Evolutionary conservation across 2,797 vertebrate genomes (phyloP).

Genomic region (Eulemur coronatus): DNA sequence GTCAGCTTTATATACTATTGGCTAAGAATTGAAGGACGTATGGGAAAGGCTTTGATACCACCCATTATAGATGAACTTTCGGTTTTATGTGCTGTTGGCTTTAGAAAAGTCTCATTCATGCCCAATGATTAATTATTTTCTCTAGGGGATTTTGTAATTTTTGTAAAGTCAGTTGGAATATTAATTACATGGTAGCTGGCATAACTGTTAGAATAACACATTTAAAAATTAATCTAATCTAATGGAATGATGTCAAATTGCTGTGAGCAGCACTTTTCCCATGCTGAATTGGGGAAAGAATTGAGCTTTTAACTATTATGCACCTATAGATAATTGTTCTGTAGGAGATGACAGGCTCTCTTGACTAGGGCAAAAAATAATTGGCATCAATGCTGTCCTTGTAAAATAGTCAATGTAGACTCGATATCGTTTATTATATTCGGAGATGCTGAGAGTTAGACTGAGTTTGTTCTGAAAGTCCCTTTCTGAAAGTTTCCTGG

Average conservation of each 20-base stretch:
- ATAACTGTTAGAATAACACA: constrained; percentile 63
- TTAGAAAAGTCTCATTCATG: background rate
- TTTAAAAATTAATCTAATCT: constrained; percentile 65
- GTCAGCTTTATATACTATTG: background rate
- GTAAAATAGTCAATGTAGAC: background rate
- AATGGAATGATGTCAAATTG: constrained; percentile 50
- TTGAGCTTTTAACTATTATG: background rate
- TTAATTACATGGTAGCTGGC: constrained; percentile 73
- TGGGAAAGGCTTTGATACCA: background rate
- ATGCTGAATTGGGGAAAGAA: constrained; percentile 42
- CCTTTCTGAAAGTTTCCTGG: background rate
- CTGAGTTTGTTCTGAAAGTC: background rate
- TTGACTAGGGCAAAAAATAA: background rate
- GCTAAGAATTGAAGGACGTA: background rate
- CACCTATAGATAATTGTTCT: constrained; percentile 22
- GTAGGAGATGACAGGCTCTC: background rate
- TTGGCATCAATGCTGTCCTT: background rate
- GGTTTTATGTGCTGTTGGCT: background rate
- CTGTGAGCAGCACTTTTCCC: constrained; percentile 63
- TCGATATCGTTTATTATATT: background rate
- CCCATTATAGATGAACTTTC: constrained; percentile 1
- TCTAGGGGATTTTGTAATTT: constrained; percentile 64
- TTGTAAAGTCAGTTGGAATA: constrained; percentile 65
- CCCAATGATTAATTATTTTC: constrained; percentile 63
- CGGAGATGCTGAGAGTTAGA: background rate